Evolutionary conservation across 2,113 vertebrate species (phyloP).

Genomic region (Upupa epops): DNA sequence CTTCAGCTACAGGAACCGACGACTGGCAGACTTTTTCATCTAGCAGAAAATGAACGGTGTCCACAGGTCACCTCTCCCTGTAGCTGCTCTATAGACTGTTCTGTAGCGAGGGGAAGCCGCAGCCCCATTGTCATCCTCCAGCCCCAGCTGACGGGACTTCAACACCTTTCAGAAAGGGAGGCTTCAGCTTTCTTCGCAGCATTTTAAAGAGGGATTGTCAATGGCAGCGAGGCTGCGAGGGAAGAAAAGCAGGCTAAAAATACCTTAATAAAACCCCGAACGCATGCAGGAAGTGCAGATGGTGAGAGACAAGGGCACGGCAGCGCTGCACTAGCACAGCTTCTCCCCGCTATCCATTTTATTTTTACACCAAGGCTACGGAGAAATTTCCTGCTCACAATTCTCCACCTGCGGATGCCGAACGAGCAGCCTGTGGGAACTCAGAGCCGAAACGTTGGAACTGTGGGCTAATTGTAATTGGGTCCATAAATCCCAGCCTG

Average conservation of each 20-base stretch:
- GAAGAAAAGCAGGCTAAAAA: constrained; percentile 30
- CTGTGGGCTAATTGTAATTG: background rate
- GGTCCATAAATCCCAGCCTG: background rate
- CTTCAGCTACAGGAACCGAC: fast-evolving
- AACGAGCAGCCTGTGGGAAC: background rate
- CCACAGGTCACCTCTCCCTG: background rate
- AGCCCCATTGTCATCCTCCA: background rate
- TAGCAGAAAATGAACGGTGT: background rate
- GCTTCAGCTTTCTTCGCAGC: background rate
- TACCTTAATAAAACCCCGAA: background rate
- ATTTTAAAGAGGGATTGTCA: background rate
- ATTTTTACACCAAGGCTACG: background rate
- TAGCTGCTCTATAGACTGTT: background rate
- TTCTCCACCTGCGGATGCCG: background rate
- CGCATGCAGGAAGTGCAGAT: background rate
- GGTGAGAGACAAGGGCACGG: constrained; percentile 27
- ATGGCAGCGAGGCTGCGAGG: background rate
- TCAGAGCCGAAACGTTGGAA: background rate
- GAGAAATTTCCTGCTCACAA: background rate
- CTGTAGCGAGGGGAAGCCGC: background rate
- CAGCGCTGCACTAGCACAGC: background rate
- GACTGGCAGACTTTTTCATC: background rate
- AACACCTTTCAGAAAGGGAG: background rate
- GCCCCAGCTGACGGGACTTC: background rate
- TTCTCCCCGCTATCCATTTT: background rate